A percentile compares a stretch with the other conserved stretches of the same genome.
Evolutionary conservation across 2,797 vertebrate species (phyloP).

Genomic region (Notolabrus celidotus): DNA sequence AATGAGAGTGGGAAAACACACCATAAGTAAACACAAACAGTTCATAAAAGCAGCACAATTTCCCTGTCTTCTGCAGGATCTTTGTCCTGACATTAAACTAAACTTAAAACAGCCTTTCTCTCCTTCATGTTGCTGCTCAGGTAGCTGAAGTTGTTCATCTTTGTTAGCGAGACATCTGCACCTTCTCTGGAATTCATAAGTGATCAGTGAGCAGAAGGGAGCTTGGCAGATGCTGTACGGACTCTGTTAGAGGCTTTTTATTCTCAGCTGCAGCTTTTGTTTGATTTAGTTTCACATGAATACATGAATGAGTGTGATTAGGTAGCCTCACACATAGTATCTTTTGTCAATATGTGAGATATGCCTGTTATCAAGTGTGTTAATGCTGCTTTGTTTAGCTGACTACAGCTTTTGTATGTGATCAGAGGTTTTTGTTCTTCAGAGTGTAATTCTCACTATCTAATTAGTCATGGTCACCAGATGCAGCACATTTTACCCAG

Average conservation of each 20-base stretch:
- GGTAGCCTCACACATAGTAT: background rate
- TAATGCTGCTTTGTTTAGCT: background rate
- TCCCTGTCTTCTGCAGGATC: background rate
- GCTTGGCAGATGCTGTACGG: background rate
- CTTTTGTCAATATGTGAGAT: background rate
- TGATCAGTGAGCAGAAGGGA: conserved; percentile 15
- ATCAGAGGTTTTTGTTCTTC: background rate
- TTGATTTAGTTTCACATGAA: background rate
- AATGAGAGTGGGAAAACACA: too few relatives aligned
- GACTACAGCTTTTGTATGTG: background rate
- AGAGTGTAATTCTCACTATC: background rate
- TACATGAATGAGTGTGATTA: background rate
- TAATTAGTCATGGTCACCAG: conserved; percentile 8
- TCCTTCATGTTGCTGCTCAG: background rate
- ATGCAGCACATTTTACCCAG: conserved; percentile 6
- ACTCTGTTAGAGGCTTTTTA: background rate
- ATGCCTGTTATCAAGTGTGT: background rate
- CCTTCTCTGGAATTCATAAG: conserved; percentile 16
- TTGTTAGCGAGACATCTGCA: conserved; percentile 29
- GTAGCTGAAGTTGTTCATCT: conserved; percentile 12
- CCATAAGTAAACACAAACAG: background rate
- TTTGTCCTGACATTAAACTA: conserved; percentile 12
- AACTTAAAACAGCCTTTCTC: conserved; percentile 1
- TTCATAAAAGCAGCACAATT: background rate
- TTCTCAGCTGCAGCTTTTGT: background rate